Percentiles rank a stretch among this genome's conserved stretches.
These are phyloP conservation scores for Onychomys arenicola DNA, from an alignment of 2,797 vertebrate species.

Conservation along the genomic window DNA sequence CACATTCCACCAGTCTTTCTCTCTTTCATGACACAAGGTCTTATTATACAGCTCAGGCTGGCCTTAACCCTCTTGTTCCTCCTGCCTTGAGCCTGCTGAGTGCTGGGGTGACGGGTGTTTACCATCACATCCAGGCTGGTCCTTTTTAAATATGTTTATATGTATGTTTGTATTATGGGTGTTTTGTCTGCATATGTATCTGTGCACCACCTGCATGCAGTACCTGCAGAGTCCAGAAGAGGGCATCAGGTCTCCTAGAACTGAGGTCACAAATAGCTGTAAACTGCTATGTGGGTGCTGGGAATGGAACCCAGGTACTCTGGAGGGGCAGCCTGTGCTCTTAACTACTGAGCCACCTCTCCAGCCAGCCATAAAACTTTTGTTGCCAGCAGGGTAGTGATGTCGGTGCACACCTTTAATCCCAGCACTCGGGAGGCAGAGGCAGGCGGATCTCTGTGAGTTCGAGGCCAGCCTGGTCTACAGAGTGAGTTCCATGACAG, in stretches of 20 bases:
- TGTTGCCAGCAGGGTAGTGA: neutral
- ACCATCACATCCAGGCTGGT: neutral
- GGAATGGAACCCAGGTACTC: neutral
- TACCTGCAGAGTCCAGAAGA: neutral
- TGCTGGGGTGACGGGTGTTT: neutral
- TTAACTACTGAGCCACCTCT: neutral
- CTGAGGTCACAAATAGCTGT: neutral
- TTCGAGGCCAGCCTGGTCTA: too few relatives aligned
- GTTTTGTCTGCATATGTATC: neutral
- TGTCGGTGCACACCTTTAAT: too few relatives aligned
- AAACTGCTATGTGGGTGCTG: neutral
- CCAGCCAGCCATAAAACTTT: neutral
- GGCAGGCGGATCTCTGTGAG: too few relatives aligned
- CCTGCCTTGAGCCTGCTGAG: neutral
- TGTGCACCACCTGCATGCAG: neutral
- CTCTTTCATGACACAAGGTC: neutral
- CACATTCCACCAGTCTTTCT: neutral
- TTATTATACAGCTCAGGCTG: neutral
- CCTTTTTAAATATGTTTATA: neutral
- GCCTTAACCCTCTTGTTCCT: neutral
- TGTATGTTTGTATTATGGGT: neutral
- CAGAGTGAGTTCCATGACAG: too few relatives aligned
- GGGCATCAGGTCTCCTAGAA: neutral
- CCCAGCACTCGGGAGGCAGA: too few relatives aligned
- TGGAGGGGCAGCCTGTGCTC: neutral